A percentile compares a stretch with the other conserved stretches of the same genome.
Conservation (phyloP, 2,113 vertebrate genomes). For the Anser cygnoides region DNA sequence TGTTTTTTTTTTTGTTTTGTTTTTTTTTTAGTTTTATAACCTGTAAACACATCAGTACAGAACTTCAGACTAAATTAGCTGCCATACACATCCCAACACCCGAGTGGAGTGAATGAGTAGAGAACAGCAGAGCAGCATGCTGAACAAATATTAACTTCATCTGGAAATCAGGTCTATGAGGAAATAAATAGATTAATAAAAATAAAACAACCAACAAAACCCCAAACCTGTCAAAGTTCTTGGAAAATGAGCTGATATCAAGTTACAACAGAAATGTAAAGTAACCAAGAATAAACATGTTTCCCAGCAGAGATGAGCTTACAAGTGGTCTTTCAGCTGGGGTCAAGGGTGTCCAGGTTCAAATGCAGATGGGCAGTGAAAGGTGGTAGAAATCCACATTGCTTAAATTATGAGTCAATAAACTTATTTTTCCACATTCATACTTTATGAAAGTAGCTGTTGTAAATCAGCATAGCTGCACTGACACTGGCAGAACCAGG, state of each 20-base stretch:
- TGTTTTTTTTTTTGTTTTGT: neutral
- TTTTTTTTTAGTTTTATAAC: neutral
- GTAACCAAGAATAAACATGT: neutral
- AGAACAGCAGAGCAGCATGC: neutral
- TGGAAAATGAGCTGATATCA: neutral
- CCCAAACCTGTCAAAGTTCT: neutral
- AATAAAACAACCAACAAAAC: neutral
- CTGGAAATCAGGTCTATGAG: neutral
- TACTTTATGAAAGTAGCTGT: neutral
- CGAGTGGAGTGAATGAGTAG: neutral
- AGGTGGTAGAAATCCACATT: neutral
- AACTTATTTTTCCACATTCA: neutral
- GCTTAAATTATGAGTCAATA: neutral
- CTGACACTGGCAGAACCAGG: neutral
- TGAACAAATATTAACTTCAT: neutral
- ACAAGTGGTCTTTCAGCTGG: neutral
- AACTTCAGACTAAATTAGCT: neutral
- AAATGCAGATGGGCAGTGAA: neutral
- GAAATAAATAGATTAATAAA: neutral
- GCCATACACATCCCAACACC: neutral
- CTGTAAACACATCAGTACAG: neutral
- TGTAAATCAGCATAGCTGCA: neutral
- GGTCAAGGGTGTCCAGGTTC: neutral
- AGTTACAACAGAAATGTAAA: neutral
- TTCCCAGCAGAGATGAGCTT: neutral